phyloP scores from a whole-genome alignment of 2,888 invertebrate species.

The Acanthacorydalis orientalis region DNA sequence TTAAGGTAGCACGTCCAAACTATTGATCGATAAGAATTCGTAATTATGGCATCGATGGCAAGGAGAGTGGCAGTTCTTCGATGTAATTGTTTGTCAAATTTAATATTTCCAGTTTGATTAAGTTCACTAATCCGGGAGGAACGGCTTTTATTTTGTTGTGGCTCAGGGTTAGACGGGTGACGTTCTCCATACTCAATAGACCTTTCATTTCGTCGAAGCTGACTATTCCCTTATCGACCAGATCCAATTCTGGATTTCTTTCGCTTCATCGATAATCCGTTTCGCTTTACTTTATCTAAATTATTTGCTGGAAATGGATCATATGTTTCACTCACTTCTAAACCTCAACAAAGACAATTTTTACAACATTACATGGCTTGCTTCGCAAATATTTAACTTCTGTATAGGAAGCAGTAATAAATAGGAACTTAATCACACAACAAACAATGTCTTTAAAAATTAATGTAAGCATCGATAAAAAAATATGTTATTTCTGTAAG shows the following conservation, averaged over 20 bases:
- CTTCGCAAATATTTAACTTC: no score
- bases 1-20: conserved; percentile 68
- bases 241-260: conserved; percentile 87
- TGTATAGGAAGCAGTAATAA: no score
- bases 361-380: no score
- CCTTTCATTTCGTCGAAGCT: conserved; percentile 86
- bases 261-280: conserved; percentile 82
- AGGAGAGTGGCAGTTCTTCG: conserved; percentile 80
- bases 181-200: conserved; percentile 45
- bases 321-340: no score
- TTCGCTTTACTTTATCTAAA: no score
- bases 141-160: conserved; percentile 53
- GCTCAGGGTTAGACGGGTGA: conserved; percentile 47
- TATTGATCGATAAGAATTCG: conserved; percentile 83
- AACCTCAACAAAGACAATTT: no score
- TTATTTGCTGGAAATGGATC: no score
- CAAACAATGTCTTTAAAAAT: no score
- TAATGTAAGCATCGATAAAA: no score
- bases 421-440: no score
- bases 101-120: conserved; percentile 75
- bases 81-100: conserved; percentile 91
- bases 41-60: conserved; percentile 89
- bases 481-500: no score
- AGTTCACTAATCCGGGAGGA: conserved; percentile 69
- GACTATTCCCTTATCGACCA: conserved; percentile 79